phyloP scores from a whole-genome alignment of 2,113 vertebrate genomes.

The Pionites leucogaster region DNA sequence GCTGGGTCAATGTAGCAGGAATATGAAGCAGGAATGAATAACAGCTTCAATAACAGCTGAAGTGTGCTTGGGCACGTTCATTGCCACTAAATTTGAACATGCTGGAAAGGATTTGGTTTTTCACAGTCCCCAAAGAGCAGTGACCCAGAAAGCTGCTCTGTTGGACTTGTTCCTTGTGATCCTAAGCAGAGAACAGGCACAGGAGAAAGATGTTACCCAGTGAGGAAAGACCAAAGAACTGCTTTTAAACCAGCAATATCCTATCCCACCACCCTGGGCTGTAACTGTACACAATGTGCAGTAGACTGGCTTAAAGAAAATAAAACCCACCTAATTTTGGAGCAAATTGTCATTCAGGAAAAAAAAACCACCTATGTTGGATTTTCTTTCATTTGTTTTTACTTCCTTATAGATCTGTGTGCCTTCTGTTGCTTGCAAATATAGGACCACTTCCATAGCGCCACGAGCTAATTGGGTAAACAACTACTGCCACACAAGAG shows the following conservation, averaged over 20 bases:
- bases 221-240: not conserved
- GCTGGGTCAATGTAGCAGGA: not conserved
- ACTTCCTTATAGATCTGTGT: not conserved
- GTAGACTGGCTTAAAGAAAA: not conserved
- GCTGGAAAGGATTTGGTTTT: not conserved
- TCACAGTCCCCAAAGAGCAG: not conserved
- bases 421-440: not conserved
- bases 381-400: not conserved
- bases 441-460: not conserved
- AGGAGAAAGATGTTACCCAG: not conserved
- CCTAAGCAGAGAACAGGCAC: not conserved
- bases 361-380: not conserved
- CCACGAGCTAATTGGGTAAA: not conserved
- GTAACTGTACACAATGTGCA: not conserved
- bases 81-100: not conserved
- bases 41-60: not conserved
- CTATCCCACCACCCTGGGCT: not conserved
- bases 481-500: not conserved
- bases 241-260: not conserved
- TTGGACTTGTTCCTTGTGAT: not conserved
- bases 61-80: not conserved
- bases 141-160: not conserved
- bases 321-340: not conserved
- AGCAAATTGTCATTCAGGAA: not conserved
- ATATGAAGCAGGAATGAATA: not conserved